These are phyloP conservation scores for Ictalurus furcatus DNA, from an alignment of 2,113 vertebrate genomes.

Conservation along the genomic window DNA sequence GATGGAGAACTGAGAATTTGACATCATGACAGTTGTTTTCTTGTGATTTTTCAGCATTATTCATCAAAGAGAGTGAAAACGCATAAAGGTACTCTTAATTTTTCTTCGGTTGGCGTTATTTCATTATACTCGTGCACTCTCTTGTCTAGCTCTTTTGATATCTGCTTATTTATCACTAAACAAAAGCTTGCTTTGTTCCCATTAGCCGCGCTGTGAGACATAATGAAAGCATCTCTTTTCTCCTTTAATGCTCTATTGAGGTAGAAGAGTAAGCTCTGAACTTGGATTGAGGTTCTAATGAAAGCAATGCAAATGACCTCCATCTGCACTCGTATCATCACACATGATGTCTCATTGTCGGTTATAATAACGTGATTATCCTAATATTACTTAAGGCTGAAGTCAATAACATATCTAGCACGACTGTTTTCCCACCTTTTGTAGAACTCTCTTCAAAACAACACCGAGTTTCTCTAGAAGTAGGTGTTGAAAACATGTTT, in stretches of 20 bases:
- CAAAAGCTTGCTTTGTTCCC: slow-evolving; percentile 12
- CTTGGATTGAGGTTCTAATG: neutral
- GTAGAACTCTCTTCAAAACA: neutral
- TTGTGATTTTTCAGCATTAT: neutral
- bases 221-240: neutral
- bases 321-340: neutral
- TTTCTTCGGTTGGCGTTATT: neutral
- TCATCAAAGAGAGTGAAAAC: neutral
- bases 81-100: neutral
- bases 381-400: neutral
- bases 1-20: slow-evolving; percentile 6
- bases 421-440: neutral
- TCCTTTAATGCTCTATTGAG: neutral
- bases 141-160: neutral
- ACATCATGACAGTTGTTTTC: neutral
- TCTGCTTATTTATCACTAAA: neutral
- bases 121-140: neutral
- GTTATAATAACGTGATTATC: neutral
- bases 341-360: neutral
- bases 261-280: neutral
- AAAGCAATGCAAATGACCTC: neutral
- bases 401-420: neutral
- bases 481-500: slow-evolving; percentile 9
- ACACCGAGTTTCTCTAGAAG: neutral
- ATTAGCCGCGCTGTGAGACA: neutral